Conservation (phyloP, 2,113 vertebrate genomes). For the Pachycephala philippinensis region DNA sequence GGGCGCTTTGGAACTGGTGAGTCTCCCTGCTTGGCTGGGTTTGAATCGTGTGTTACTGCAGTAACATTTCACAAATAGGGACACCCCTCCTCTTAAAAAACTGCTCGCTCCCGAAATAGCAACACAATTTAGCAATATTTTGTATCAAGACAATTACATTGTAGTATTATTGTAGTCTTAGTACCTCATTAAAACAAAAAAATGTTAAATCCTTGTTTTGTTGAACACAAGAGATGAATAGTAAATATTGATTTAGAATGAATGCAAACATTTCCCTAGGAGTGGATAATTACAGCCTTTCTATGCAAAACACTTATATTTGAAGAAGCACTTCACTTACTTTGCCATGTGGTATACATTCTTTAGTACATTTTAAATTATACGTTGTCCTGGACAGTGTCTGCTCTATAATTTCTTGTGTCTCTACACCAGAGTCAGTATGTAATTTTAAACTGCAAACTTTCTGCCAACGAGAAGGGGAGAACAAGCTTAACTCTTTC, state of each 20-base stretch:
- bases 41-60: conserved; percentile 68
- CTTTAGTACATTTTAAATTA: conserved; percentile 91
- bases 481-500: conserved; percentile 80
- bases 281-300: conserved; percentile 88
- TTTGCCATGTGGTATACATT: conserved; percentile 86
- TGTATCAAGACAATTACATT: conserved; percentile 77
- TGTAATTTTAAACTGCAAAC: conserved; percentile 90
- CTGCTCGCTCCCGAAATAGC: conserved; percentile 69
- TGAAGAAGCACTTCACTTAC: conserved; percentile 85
- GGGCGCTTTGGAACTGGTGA: conserved; percentile 58
- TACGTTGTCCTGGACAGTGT: conserved; percentile 89
- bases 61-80: conserved; percentile 71
- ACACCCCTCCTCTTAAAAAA: conserved; percentile 68
- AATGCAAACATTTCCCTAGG: conserved; percentile 89
- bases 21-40: conserved; percentile 71
- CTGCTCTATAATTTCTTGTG: conserved; percentile 90
- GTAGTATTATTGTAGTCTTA: conserved; percentile 78
- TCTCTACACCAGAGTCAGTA: conserved; percentile 86
- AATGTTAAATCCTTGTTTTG: conserved; percentile 83
- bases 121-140: conserved; percentile 76
- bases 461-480: conserved; percentile 79
- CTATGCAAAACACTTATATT: conserved; percentile 83
- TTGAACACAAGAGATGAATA: conserved; percentile 83
- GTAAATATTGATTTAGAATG: conserved; percentile 89
- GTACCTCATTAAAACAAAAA: conserved; percentile 80